Percentiles rank a stretch among this genome's conserved stretches.
phyloP scores from a whole-genome alignment of 2,888 invertebrate genomes.

The Noctua fimbriata region DNA sequence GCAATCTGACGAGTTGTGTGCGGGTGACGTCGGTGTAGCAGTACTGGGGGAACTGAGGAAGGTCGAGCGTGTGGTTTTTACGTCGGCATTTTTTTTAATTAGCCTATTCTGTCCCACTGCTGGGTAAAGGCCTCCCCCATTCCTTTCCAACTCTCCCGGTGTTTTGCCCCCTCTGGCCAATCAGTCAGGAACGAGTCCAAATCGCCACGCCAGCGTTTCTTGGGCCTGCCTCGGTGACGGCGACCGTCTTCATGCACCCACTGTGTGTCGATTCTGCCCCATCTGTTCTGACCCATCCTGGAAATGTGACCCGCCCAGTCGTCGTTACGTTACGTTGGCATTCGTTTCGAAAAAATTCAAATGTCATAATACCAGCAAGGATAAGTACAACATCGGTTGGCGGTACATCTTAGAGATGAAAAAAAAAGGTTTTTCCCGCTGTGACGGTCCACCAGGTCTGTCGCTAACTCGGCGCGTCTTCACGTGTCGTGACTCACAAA shows the following conservation, averaged over 20 bases:
- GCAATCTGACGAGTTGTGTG: slow-evolving; percentile 12
- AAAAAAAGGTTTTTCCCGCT: slow-evolving; percentile 32
- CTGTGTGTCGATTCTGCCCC: no score
- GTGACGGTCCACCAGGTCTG: background rate
- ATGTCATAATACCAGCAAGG: slow-evolving; percentile 33
- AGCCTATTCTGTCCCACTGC: no score
- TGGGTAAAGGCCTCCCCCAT: background rate
- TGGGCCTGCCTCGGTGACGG: no score
- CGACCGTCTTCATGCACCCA: no score
- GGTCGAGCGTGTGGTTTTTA: slow-evolving; percentile 44
- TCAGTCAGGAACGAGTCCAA: no score
- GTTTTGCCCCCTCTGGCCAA: no score
- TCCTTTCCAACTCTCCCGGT: no score
- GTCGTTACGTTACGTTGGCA: no score
- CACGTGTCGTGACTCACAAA: slow-evolving; percentile 11
- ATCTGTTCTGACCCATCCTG: no score
- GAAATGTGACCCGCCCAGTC: no score
- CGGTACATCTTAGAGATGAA: background rate
- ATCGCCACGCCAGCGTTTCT: no score
- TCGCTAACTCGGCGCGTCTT: slow-evolving; percentile 14
- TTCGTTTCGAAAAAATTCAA: slow-evolving; percentile 28
- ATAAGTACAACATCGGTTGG: slow-evolving; percentile 10
- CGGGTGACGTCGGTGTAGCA: slow-evolving; percentile 17
- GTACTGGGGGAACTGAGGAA: slow-evolving; percentile 22
- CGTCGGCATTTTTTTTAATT: slow-evolving; percentile 1